phyloP scores from a whole-genome alignment of 2,113 vertebrate genomes.

The Ameiurus melas region DNA sequence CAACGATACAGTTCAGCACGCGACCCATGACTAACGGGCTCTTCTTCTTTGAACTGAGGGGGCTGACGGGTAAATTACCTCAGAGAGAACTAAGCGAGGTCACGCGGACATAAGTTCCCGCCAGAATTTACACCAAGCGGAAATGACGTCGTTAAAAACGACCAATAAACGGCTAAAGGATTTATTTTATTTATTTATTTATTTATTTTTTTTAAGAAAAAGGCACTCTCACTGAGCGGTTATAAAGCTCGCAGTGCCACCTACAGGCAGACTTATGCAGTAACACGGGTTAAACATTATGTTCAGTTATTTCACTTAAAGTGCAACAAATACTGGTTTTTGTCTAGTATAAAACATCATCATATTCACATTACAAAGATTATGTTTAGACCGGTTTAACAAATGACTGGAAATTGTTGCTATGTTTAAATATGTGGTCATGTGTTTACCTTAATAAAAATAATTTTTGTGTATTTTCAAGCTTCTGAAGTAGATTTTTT shows the following conservation, averaged over 20 bases:
- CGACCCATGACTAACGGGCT: constrained; percentile 60
- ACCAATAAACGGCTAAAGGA: not conserved
- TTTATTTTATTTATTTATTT: no score
- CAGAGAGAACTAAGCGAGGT: not conserved
- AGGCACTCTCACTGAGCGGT: not conserved
- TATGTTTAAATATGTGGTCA: not conserved
- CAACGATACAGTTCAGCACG: constrained; percentile 82
- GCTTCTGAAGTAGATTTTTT: no score
- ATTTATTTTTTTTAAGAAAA: no score
- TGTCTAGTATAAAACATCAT: not conserved
- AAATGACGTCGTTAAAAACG: not conserved
- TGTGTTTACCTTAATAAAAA: not conserved
- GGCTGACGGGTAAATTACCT: not conserved
- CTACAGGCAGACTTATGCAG: not conserved
- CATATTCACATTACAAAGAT: not conserved
- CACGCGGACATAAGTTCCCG: not conserved
- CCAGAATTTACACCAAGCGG: not conserved
- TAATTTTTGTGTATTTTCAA: not conserved
- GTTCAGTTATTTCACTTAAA: not conserved
- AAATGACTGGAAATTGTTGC: no score
- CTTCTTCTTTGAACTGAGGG: not conserved
- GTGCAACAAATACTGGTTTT: not conserved
- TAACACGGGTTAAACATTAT: not conserved
- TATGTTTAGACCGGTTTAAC: not conserved
- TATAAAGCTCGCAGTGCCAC: not conserved